Evolutionary conservation across 2,888 invertebrate genomes (phyloP).

Genomic region (Syrphus vitripennis): DNA sequence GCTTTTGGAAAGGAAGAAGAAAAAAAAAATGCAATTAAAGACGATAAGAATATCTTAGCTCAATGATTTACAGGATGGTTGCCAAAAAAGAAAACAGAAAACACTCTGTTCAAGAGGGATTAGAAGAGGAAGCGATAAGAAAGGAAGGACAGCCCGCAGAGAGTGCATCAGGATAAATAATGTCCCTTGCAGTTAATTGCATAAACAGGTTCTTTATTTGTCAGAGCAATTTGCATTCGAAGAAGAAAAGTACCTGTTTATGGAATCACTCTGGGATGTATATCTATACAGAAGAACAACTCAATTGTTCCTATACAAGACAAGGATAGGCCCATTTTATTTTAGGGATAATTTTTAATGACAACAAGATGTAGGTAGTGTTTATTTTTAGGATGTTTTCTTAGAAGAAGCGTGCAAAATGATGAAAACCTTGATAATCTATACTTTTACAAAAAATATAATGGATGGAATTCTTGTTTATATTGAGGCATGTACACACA

Average conservation of each 20-base stretch:
- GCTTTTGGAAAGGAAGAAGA: background rate
- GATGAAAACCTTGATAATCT: background rate
- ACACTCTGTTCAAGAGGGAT: conserved; percentile 16
- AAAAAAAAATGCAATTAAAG: conserved; percentile 44
- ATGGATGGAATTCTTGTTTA: no score
- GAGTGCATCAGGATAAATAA: conserved; percentile 17
- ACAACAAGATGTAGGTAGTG: background rate
- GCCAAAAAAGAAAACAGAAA: conserved; percentile 13
- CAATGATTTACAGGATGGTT: conserved; percentile 18
- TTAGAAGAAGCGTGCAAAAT: conserved; percentile 26
- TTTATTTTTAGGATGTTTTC: background rate
- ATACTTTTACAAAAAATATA: no score
- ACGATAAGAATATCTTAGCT: conserved; percentile 26
- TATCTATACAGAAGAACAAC: background rate
- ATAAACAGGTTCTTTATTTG: conserved; percentile 31
- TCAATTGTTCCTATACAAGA: conserved; percentile 6
- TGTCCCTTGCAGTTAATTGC: conserved; percentile 23
- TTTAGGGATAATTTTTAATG: background rate
- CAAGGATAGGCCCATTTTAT: background rate
- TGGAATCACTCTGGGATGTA: background rate
- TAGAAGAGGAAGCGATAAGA: conserved; percentile 30
- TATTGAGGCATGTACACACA: no score
- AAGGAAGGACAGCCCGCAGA: conserved; percentile 25
- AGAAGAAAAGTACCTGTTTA: conserved; percentile 18
- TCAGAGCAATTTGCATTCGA: background rate